These are phyloP conservation scores for Cichladusa arquata DNA, from an alignment of 2,113 vertebrate genomes.

Conservation along the genomic window DNA sequence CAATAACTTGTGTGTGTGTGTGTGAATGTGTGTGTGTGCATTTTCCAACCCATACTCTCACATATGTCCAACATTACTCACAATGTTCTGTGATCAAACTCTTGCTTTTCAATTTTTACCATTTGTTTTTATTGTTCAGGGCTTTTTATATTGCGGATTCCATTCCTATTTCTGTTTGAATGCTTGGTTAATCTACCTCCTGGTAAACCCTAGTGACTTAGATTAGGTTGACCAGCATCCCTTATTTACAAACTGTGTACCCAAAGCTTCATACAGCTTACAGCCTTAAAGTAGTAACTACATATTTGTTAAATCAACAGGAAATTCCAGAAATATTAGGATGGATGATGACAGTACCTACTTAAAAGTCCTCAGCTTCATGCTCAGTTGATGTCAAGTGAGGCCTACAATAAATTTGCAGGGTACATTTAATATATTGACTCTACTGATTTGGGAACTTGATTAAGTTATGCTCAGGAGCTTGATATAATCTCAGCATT, in stretches of 20 bases:
- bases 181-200: background rate
- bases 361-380: background rate
- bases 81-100: background rate
- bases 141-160: background rate
- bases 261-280: background rate
- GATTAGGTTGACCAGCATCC: rapidly evolving
- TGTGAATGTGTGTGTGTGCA: too few relatives aligned
- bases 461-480: background rate
- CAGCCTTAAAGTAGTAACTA: background rate
- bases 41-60: background rate
- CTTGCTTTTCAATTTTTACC: background rate
- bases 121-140: background rate
- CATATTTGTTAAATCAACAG: background rate
- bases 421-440: rapidly evolving
- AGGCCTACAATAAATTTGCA: rapidly evolving
- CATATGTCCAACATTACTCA: background rate
- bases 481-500: background rate
- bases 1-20: too few relatives aligned
- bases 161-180: background rate
- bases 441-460: background rate
- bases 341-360: background rate
- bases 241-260: background rate
- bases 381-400: background rate
- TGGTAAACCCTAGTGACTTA: background rate
- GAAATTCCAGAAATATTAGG: background rate